Base-by-base conservation (phyloP, 64 coral and sea anemone species). In the Stichodactyla helianthus region DNA sequence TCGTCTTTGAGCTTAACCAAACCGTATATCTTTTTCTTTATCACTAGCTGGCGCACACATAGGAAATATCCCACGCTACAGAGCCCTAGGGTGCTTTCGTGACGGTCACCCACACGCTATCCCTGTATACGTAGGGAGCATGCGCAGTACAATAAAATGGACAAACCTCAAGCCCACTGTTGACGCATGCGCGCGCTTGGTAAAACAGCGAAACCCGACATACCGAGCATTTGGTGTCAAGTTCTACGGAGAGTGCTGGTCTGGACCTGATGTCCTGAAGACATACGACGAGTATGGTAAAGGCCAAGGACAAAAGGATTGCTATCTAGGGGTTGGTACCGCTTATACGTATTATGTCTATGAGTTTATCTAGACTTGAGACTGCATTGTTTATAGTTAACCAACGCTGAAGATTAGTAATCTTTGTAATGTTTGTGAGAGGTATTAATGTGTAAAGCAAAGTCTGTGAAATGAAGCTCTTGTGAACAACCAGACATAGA, bases 211-310 rank as follows among this genome's bases (percentile, higher is more conserved):
- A 14, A 84, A 85, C 13, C 88, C 88, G 0, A 52, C 65, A 22
- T 76, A 85, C 51, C 64, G 12, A 59, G 82, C 83, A 27, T 90
- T 90, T 85, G 82, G 64, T 13, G 27, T 90, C 11, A 53, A 85
- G 80, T 90, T 90, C 68, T 90, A 90, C 53, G 88, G 88, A 25
- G 88, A 90, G 53, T 90, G 88, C 54, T 90, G 88, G 88, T 84
- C 82, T 19, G 88, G 88, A 16, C 58, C 51, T 3, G 17, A 90
- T 7, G 88, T 82, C 19, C 16, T 64, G 51, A 13, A 90, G 23
- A 77, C 88, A 61, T 84, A 90, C 35, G 28, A 90, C 53, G 51
- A 20, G 16, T 85, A 90, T 59, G 88, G 88, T 27, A 16, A 25
- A 10, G 54, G 58, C 7, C 13, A 18, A 6, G 59, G 19, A 25